Conservation (phyloP, 2,797 vertebrate genomes). For the Sciurus vulgaris region DNA sequence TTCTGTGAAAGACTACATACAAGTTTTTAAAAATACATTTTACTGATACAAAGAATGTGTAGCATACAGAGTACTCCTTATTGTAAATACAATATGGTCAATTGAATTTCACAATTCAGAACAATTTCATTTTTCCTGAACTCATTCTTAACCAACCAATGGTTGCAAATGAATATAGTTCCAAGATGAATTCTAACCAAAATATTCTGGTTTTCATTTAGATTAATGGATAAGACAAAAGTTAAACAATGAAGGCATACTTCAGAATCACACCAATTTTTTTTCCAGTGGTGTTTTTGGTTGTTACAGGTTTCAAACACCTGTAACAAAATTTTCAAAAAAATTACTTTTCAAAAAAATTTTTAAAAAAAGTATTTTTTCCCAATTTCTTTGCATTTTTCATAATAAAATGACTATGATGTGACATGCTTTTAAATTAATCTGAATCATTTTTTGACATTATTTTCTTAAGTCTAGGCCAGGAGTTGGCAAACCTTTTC, state of each 20-base stretch:
- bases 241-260: background rate
- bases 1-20: background rate
- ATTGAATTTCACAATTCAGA: background rate
- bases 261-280: background rate
- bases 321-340: no score
- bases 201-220: background rate
- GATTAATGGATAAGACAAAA: background rate
- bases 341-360: no score
- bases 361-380: background rate
- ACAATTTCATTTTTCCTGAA: background rate
- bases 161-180: background rate
- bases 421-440: background rate
- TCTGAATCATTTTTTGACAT: background rate
- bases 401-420: background rate
- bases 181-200: background rate
- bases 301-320: background rate
- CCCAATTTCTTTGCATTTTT: background rate
- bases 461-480: background rate
- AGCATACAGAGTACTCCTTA: background rate
- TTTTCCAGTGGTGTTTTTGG: background rate
- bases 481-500: background rate
- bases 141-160: background rate
- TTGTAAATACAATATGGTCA: background rate
- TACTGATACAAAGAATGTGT: background rate
- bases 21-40: background rate